Evolutionary conservation across 1,140 invertebrate genomes (phyloP), one percentile per base, ranked within the genome.

Genomic region (Drosophila albomicans): DNA sequence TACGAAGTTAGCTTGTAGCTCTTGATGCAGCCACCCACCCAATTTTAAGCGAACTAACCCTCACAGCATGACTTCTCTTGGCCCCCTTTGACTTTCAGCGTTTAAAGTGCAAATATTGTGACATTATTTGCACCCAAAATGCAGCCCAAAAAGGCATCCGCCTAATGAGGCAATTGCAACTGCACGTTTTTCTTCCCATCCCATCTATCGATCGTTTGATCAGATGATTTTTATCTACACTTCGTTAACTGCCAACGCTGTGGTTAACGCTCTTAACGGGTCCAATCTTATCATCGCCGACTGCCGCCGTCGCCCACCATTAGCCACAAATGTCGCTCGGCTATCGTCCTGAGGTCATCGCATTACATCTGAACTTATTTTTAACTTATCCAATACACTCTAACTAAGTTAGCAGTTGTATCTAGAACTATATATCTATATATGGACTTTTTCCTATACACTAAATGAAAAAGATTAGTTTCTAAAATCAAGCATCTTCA

Each of bases 71-170:
- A 54, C 25, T 25, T 20, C 28, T 30, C 8, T n/a, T 10, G 15
- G 5, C 3, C 20, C 4, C 41, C 5, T 8, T 25, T 38, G 61
- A 2, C 62, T 25, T 7, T 3, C 61, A 11, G 13, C 11, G 43
- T 25, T 25, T 25, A 25, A 30, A 30, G 46, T 41, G 75, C 69
- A 88, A 87, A 88, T 87, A 88, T 87, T 87, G 66, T 87, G 82
- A 87, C 82, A 87, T 56, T 79, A 57, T 75, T 16, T 51, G 38
- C 59, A 68, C 45, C 65, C 56, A 25, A 52, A 48, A 46, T 28
- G 15, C 38, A 10, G 30, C 45, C 63, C 5, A 45, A 28, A 51
- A 51, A 11, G 28, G 25, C 30, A 32, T 13, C 51, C 2, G 56
- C 45, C 82, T 86, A 86, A 85, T 78, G 82, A 82, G 73, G 13